Evolutionary conservation across 2,797 vertebrate species (phyloP).

Genomic region (Sandelia bainsii): DNA sequence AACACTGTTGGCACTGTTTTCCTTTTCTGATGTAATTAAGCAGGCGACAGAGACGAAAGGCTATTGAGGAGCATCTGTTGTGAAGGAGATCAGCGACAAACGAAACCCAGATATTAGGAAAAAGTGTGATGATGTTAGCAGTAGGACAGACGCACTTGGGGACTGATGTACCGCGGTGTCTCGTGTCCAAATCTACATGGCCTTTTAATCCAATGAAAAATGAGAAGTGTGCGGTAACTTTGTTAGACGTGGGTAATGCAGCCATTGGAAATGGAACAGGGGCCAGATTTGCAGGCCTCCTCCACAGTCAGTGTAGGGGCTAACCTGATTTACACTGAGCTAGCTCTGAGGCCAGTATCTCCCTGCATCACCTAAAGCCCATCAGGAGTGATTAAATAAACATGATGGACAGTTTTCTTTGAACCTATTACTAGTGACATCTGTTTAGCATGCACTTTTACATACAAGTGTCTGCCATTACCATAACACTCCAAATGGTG

Average conservation of each 20-base stretch:
- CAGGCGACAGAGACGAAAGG: conserved; percentile 38
- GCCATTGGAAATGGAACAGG: conserved; percentile 78
- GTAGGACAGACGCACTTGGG: conserved; percentile 61
- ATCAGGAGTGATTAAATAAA: conserved; percentile 81
- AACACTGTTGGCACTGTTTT: conserved; percentile 37
- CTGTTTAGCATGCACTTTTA: conserved; percentile 45
- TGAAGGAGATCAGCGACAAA: conserved; percentile 29
- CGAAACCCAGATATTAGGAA: conserved; percentile 29
- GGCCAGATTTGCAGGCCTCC: conserved; percentile 74
- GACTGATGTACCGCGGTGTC: conserved; percentile 67
- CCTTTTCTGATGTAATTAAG: conserved; percentile 67
- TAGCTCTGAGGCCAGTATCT: conserved; percentile 76
- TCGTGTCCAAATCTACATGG: conserved; percentile 77
- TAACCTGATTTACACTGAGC: conserved; percentile 83
- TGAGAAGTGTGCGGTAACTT: conserved; percentile 84
- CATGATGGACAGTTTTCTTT: conserved; percentile 70
- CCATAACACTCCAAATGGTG: conserved; percentile 9
- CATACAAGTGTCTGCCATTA: conserved; percentile 25
- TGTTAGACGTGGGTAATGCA: conserved; percentile 83
- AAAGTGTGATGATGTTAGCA: conserved; percentile 29
- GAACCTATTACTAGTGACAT: conserved; percentile 63
- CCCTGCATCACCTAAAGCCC: conserved; percentile 68
- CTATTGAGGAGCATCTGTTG: conserved; percentile 59
- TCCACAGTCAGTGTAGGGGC: conserved; percentile 72
- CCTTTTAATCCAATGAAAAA: conserved; percentile 85